Percentiles rank a stretch among this genome's conserved stretches.
Conservation (phyloP, 2,113 vertebrate species). For the Patagioenas fasciata region DNA sequence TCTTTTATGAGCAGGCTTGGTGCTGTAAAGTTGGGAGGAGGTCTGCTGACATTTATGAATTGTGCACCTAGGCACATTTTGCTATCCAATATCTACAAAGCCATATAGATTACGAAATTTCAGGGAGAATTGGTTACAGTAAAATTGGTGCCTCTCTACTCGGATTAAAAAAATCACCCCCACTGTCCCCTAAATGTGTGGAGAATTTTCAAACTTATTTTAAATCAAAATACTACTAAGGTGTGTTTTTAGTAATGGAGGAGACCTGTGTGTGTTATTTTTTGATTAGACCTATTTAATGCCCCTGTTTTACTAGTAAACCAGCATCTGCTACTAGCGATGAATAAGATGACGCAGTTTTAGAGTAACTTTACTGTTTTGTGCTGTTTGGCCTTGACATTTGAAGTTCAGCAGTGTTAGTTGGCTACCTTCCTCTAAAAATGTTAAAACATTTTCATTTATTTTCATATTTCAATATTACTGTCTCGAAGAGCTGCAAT, state of each 20-base stretch:
- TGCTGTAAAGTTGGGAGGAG: background rate
- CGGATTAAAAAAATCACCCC: background rate
- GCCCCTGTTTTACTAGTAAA: background rate
- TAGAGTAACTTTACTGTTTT: background rate
- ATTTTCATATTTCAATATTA: background rate
- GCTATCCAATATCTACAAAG: background rate
- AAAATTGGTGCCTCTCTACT: background rate
- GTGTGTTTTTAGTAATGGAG: background rate
- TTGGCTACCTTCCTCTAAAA: background rate
- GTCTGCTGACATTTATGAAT: background rate
- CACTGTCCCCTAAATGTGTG: rapidly evolving
- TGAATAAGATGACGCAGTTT: background rate
- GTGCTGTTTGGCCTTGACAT: background rate
- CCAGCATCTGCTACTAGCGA: background rate
- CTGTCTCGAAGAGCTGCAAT: background rate
- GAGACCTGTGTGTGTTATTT: background rate
- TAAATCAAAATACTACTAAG: background rate
- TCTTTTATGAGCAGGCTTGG: background rate
- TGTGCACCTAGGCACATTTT: background rate
- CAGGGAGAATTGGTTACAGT: background rate
- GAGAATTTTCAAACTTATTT: background rate
- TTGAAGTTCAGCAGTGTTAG: background rate
- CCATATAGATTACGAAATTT: background rate
- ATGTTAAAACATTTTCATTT: background rate
- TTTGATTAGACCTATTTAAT: background rate